A percentile compares a stretch with the other conserved stretches of the same genome.
Evolutionary conservation across 2,797 vertebrate species (phyloP).

Genomic region (Phrynocephalus guinanensis): DNA sequence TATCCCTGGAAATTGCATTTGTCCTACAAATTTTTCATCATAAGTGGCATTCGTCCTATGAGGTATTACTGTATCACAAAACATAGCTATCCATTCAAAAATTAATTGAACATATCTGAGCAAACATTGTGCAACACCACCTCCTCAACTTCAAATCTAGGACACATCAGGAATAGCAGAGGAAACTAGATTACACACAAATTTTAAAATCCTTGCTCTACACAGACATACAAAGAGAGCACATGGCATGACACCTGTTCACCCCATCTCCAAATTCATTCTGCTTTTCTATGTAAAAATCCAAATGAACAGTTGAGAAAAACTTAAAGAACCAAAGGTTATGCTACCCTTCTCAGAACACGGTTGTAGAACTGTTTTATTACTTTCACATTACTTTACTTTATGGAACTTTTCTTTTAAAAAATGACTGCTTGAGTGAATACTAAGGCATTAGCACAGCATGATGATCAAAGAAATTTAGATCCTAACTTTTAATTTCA

Average conservation of each 20-base stretch:
- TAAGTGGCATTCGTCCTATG: no score
- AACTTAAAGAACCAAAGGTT: conserved; percentile 37
- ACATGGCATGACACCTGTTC: background rate
- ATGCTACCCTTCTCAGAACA: conserved; percentile 24
- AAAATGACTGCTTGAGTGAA: background rate
- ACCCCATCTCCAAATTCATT: background rate
- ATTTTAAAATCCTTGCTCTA: background rate
- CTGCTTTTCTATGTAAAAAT: background rate
- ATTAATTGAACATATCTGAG: background rate
- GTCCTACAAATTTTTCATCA: no score
- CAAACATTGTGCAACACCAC: background rate
- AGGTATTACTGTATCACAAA: no score
- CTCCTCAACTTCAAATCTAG: background rate
- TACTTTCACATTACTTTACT: conserved; percentile 31
- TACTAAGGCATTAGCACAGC: conserved; percentile 12
- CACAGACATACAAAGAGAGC: background rate
- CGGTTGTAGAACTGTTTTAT: conserved; percentile 34
- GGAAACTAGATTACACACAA: background rate
- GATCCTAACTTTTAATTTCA: conserved; percentile 59
- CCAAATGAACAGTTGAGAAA: conserved; percentile 23
- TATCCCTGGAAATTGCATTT: no score
- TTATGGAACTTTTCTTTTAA: background rate
- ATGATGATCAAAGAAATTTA: conserved; percentile 39
- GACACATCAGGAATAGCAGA: background rate
- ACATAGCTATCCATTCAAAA: no score